A percentile compares a stretch with the other conserved stretches of the same genome.
phyloP scores from a whole-genome alignment of 2,113 vertebrate species.

The Charadrius vociferus region DNA sequence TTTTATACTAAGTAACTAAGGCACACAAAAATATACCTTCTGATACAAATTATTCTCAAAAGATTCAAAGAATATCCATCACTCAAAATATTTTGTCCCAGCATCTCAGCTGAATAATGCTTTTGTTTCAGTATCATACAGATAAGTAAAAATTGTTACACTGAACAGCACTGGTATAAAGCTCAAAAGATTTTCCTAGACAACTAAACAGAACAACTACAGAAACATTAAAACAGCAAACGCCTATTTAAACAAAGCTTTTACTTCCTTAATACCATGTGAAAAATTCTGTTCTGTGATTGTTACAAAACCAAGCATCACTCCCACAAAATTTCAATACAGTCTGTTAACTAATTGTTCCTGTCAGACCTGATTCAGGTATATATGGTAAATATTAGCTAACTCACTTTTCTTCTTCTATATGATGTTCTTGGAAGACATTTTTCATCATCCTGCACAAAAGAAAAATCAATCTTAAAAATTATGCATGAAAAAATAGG shows the following conservation, averaged over 20 bases:
- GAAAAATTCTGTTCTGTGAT: background rate
- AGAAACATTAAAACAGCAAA: background rate
- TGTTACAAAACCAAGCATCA: background rate
- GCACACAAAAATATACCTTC: background rate
- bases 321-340: background rate
- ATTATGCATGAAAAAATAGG: background rate
- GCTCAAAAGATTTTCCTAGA: background rate
- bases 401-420: constrained; percentile 81
- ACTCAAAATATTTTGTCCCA: background rate
- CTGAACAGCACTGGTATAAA: background rate
- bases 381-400: background rate
- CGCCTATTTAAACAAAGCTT: background rate
- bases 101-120: background rate
- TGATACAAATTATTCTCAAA: background rate
- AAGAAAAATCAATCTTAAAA: background rate
- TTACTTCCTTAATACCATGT: background rate
- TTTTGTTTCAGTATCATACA: background rate
- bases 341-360: background rate
- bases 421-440: constrained; percentile 85
- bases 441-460: constrained; percentile 83
- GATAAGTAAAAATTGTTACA: background rate
- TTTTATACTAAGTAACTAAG: background rate
- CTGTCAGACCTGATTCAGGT: background rate
- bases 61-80: background rate
- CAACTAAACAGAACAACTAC: fast-evolving